Percentiles rank a stretch among this genome's conserved stretches.
Evolutionary conservation across 1,140 invertebrate species (phyloP).

Genomic region (Pseudoatta argentina): DNA sequence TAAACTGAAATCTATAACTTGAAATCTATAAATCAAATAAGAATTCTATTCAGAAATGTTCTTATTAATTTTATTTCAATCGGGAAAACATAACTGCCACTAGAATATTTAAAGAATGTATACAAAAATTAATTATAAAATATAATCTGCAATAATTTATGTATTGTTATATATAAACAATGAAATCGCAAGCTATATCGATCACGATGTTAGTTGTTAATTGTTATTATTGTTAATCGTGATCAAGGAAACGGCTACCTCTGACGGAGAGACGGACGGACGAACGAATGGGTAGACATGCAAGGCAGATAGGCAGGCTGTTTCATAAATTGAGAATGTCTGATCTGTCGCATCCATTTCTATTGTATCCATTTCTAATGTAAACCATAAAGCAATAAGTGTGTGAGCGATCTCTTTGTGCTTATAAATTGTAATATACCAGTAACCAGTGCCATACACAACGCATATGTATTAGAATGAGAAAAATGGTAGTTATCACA

Average conservation of each 20-base stretch:
- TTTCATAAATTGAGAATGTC: constrained; percentile 62
- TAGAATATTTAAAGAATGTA: neutral
- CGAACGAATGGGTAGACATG: constrained; percentile 74
- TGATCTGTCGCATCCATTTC: constrained; percentile 32
- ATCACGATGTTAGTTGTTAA: constrained; percentile 5
- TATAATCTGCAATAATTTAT: constrained; percentile 24
- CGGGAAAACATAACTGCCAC: neutral
- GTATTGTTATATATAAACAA: constrained; percentile 16
- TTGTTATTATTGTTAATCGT: constrained; percentile 15
- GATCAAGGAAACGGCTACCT: constrained; percentile 67
- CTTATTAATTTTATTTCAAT: constrained; percentile 6
- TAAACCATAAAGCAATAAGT: constrained; percentile 42
- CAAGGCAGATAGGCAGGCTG: constrained; percentile 74
- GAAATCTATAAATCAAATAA: constrained; percentile 5
- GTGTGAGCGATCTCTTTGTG: constrained; percentile 52
- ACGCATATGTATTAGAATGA: constrained; percentile 41
- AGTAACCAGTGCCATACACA: constrained; percentile 64
- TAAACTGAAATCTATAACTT: neutral
- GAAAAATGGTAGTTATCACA: constrained; percentile 11
- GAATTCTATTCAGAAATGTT: neutral
- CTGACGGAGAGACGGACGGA: constrained; percentile 79
- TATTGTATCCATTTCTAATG: constrained; percentile 46
- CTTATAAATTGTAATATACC: constrained; percentile 36
- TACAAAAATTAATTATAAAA: constrained; percentile 33
- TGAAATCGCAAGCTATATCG: neutral